These are phyloP conservation scores for Oncorhynchus masou DNA, from an alignment of 2,113 vertebrate genomes.

Conservation along the genomic window DNA sequence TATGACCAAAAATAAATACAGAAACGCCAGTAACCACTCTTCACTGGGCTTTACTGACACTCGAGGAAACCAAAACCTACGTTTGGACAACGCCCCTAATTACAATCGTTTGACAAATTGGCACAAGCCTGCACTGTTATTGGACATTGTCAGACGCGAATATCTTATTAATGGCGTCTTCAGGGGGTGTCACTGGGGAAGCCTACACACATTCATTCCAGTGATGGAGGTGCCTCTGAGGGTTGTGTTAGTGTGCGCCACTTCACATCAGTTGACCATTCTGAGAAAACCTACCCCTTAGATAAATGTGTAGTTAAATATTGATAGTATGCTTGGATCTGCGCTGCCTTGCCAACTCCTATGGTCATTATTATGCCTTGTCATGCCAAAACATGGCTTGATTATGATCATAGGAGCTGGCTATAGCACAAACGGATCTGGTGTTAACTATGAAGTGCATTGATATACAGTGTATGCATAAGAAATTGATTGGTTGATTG, in stretches of 20 bases:
- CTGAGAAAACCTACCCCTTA: not conserved
- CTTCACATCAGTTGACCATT: not conserved
- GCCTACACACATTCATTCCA: conserved; percentile 14
- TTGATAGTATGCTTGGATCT: not conserved
- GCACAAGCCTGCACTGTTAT: conserved; percentile 2
- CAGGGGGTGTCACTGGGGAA: conserved; percentile 10
- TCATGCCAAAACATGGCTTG: too few species aligned
- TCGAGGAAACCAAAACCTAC: not conserved
- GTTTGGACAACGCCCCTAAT: conserved; percentile 1
- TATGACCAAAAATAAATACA: not conserved
- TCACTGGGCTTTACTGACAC: not conserved
- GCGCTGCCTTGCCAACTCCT: too few species aligned
- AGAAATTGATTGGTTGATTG: too few species aligned
- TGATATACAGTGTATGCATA: too few species aligned
- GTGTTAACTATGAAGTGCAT: too few species aligned
- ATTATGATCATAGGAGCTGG: too few species aligned
- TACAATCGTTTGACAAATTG: conserved; percentile 13
- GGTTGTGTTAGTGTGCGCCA: not conserved
- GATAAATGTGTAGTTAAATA: not conserved
- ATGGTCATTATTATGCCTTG: too few species aligned
- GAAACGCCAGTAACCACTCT: not conserved
- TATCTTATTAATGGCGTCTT: conserved; percentile 36
- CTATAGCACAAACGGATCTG: too few species aligned
- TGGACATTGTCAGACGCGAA: conserved; percentile 6
- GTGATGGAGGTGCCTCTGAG: not conserved